Percentiles rank a stretch among this genome's conserved stretches.
phyloP scores from a whole-genome alignment of 2,797 vertebrate genomes.

The Mycteria americana region DNA sequence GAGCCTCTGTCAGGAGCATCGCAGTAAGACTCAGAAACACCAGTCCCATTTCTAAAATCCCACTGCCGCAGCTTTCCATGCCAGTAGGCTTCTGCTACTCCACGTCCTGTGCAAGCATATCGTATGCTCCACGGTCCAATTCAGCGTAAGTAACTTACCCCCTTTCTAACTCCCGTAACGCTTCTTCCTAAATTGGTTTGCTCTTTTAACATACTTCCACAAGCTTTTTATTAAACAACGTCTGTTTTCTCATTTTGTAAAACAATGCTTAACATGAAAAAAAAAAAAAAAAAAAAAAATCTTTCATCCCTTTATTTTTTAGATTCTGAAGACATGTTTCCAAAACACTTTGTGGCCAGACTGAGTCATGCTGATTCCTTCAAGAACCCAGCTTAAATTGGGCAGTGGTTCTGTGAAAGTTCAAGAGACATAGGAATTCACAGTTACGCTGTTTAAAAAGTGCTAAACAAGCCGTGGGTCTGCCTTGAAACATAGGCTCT shows the following conservation, averaged over 20 bases:
- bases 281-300: too few relatives aligned
- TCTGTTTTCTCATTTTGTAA: background rate
- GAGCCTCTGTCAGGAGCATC: background rate
- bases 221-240: background rate
- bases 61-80: background rate
- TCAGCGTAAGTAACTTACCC: background rate
- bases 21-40: background rate
- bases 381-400: background rate
- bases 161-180: background rate
- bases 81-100: background rate
- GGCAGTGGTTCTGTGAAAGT: background rate
- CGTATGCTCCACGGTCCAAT: fast-evolving
- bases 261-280: background rate
- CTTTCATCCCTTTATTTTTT: background rate
- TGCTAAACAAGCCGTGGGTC: background rate
- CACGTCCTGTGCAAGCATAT: background rate
- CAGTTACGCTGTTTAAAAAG: background rate
- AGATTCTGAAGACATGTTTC: background rate
- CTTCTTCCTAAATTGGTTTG: background rate
- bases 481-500: background rate
- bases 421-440: background rate
- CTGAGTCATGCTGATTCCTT: background rate
- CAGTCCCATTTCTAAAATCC: background rate
- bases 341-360: background rate
- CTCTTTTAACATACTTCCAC: background rate